A percentile compares a stretch with the other conserved stretches of the same genome.
phyloP scores from a whole-genome alignment of 92 coral and sea anemone genomes.

The Palythoa heliodiscus region DNA sequence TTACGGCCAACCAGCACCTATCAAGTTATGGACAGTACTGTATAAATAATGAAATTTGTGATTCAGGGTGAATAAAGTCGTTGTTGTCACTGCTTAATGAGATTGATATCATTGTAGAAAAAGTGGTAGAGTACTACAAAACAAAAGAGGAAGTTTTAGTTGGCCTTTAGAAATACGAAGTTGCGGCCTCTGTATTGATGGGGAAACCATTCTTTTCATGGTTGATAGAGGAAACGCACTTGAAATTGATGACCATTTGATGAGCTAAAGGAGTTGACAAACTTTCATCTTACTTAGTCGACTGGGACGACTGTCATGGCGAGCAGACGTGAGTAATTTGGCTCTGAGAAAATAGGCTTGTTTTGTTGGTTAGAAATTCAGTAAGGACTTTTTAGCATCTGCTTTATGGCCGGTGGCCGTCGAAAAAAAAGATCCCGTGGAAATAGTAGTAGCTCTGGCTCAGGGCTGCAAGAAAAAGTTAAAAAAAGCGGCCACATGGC shows the following conservation, averaged over 20 bases:
- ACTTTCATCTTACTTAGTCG: slow-evolving; percentile 17
- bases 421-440: slow-evolving; percentile 6
- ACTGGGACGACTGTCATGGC: slow-evolving; percentile 5
- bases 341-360: background rate
- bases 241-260: slow-evolving; percentile 30
- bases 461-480: slow-evolving; percentile 1
- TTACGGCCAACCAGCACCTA: no score
- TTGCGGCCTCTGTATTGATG: slow-evolving; percentile 19
- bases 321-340: background rate
- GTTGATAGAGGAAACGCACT: slow-evolving; percentile 31
- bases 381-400: background rate
- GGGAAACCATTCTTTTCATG: slow-evolving; percentile 15
- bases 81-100: no score
- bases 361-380: background rate
- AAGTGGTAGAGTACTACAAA: slow-evolving; percentile 30
- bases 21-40: no score
- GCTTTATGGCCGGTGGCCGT: slow-evolving; percentile 22
- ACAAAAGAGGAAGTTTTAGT: slow-evolving; percentile 24
- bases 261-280: background rate
- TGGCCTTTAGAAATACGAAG: slow-evolving; percentile 3
- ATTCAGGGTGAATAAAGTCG: no score
- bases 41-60: no score
- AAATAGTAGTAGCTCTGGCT: background rate
- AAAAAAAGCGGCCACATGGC: background rate
- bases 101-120: background rate